phyloP scores from a whole-genome alignment of 2,113 vertebrate species.

The Plecturocebus donacophilus region DNA sequence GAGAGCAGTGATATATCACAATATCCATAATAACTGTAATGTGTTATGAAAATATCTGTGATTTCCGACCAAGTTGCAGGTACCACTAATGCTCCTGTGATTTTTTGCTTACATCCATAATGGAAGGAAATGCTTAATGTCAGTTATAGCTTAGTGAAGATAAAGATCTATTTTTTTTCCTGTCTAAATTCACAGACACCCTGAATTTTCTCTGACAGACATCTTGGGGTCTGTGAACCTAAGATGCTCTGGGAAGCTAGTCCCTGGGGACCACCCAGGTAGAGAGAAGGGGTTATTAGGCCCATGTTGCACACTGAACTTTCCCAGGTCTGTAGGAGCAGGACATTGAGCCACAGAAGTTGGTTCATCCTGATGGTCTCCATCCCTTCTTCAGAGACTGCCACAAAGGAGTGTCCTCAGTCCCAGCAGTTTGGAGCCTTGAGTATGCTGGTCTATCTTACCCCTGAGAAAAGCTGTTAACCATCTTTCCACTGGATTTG shows the following conservation, averaged over 20 bases:
- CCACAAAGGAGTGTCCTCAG: background rate
- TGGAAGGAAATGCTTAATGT: conserved; percentile 1
- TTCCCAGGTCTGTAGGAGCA: background rate
- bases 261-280: background rate
- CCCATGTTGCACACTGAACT: background rate
- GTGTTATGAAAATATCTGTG: background rate
- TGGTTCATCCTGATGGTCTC: background rate
- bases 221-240: background rate
- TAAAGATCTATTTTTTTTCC: conserved; percentile 7
- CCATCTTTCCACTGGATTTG: background rate
- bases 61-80: background rate
- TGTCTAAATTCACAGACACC: background rate
- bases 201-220: background rate
- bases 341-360: background rate
- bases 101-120: background rate
- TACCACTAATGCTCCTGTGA: background rate
- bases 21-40: background rate
- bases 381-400: background rate
- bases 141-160: conserved; percentile 6
- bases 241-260: background rate
- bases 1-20: background rate
- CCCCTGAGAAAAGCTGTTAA: background rate
- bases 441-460: background rate
- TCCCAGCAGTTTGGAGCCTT: background rate
- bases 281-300: background rate